Conservation (phyloP, 2,797 vertebrate species). For the Loriculus beryllinus region DNA sequence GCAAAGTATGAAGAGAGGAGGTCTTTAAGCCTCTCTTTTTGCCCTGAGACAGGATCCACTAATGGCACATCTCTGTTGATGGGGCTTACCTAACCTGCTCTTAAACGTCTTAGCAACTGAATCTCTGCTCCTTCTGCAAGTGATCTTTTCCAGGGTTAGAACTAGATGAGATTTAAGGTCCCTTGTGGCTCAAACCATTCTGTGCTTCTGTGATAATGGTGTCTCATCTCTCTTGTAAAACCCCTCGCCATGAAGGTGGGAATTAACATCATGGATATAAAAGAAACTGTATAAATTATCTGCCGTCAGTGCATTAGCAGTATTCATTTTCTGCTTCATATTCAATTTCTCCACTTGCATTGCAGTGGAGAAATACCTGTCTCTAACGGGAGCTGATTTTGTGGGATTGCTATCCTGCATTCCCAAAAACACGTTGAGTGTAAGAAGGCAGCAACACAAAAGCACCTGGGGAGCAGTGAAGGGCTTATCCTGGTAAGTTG, state of each 20-base stretch:
- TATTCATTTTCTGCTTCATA: no score
- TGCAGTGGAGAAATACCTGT: neutral
- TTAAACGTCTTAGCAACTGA: neutral
- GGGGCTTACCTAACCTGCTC: neutral
- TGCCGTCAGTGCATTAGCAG: neutral
- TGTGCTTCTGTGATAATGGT: neutral
- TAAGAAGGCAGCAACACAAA: neutral
- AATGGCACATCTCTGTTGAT: neutral
- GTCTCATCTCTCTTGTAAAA: neutral
- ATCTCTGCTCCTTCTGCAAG: neutral
- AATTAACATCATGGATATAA: neutral
- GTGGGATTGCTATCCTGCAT: neutral
- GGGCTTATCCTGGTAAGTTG: neutral
- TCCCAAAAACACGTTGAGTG: neutral
- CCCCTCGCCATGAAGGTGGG: neutral
- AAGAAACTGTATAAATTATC: neutral
- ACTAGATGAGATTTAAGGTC: neutral
- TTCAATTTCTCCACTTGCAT: no score
- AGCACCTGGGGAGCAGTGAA: neutral
- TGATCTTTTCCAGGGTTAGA: neutral
- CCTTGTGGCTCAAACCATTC: neutral
- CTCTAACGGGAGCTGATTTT: neutral
- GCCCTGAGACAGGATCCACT: neutral
- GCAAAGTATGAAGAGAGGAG: neutral
- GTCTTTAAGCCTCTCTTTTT: neutral